A percentile compares a stretch with the other conserved stretches of the same genome.
Conservation (phyloP, 2,888 invertebrate species). For the Diloba caeruleocephala region DNA sequence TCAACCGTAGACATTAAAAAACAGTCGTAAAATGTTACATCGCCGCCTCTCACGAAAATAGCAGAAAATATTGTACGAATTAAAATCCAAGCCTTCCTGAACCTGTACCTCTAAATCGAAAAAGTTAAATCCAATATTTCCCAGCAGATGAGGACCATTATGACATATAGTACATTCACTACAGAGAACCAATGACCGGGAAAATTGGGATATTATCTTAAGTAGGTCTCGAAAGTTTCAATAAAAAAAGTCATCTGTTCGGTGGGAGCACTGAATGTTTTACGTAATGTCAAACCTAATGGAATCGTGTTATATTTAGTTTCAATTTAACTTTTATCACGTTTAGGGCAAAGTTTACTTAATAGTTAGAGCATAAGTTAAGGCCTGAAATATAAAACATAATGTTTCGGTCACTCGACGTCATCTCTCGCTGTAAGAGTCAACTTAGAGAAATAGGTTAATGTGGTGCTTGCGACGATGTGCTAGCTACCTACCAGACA, state of each 20-base stretch:
- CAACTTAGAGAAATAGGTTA: constrained; percentile 45
- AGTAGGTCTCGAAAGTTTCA: constrained; percentile 56
- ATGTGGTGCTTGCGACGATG: constrained; percentile 28
- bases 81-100: constrained; percentile 10
- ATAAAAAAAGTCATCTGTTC: constrained; percentile 56
- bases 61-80: constrained; percentile 8
- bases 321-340: constrained; percentile 13
- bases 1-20: constrained; percentile 32
- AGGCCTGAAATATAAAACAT: constrained; percentile 21
- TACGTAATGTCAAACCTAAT: constrained; percentile 18
- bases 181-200: constrained; percentile 60
- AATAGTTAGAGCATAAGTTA: constrained; percentile 13
- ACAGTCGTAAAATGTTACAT: constrained; percentile 13
- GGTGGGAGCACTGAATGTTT: constrained; percentile 24
- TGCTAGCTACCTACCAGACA: constrained; percentile 18
- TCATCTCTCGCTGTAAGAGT: constrained; percentile 17
- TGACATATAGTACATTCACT: constrained; percentile 58
- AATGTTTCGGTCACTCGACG: constrained; percentile 17
- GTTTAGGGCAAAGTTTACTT: constrained; percentile 16
- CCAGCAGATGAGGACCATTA: constrained; percentile 43
- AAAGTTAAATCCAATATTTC: constrained; percentile 41
- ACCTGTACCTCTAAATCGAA: constrained; percentile 22
- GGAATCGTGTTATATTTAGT: constrained; percentile 11
- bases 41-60: neutral
- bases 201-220: constrained; percentile 65